These are phyloP conservation scores for Lagopus leucura DNA, from an alignment of 2,113 vertebrate species.

Conservation along the genomic window DNA sequence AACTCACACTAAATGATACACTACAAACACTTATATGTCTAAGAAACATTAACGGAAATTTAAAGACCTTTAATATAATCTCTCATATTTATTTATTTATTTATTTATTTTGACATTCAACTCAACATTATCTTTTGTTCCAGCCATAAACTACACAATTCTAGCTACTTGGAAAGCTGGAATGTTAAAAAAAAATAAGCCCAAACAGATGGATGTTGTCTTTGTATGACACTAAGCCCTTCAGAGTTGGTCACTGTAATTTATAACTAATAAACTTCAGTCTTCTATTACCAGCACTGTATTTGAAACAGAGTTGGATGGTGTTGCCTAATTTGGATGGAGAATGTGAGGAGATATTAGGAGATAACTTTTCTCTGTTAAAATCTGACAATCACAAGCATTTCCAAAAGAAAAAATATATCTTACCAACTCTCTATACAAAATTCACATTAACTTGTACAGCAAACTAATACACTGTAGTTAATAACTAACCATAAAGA, in stretches of 20 bases:
- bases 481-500: neutral
- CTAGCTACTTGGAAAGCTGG: conserved; percentile 4
- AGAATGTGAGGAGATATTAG: neutral
- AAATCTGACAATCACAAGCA: neutral
- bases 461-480: neutral
- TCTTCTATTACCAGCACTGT: neutral
- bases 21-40: neutral
- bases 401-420: neutral
- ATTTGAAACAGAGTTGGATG: neutral
- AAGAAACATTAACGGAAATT: neutral
- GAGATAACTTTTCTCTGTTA: neutral
- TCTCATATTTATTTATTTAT: neutral
- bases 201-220: neutral
- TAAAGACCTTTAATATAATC: neutral
- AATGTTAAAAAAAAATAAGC: neutral
- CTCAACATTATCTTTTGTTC: neutral
- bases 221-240: neutral
- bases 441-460: neutral
- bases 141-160: neutral
- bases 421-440: neutral
- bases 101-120: neutral
- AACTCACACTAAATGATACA: neutral
- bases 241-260: neutral
- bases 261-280: neutral
- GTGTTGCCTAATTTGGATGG: neutral